A percentile compares a stretch with the other conserved stretches of the same genome.
phyloP scores from a whole-genome alignment of 1,140 invertebrate species.

The Drosophila triauraria region DNA sequence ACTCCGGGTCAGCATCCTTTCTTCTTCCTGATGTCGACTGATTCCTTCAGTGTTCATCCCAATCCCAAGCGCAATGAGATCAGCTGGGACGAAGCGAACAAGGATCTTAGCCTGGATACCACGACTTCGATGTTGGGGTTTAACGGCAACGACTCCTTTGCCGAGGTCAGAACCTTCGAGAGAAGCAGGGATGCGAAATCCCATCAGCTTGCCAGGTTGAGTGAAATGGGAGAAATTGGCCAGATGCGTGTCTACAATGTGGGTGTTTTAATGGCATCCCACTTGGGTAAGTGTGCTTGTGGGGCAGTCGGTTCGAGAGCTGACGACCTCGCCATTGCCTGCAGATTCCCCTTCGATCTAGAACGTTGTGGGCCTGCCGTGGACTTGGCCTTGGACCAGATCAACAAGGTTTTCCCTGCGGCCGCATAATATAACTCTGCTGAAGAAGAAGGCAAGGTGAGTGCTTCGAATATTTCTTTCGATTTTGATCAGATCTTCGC shows the following conservation, averaged over 20 bases:
- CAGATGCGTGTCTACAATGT: slow-evolving; percentile 88
- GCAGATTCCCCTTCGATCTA: slow-evolving; percentile 92
- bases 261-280: slow-evolving; percentile 93
- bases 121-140: slow-evolving; percentile 25
- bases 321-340: not conserved
- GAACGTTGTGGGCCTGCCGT: slow-evolving; percentile 94
- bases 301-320: not conserved
- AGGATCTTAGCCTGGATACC: slow-evolving; percentile 39
- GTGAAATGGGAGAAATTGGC: slow-evolving; percentile 52
- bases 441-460: slow-evolving; percentile 92
- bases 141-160: slow-evolving; percentile 41
- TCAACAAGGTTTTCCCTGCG: slow-evolving; percentile 91
- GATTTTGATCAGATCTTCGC: no score
- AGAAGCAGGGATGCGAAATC: slow-evolving; percentile 49
- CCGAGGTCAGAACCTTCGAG: slow-evolving; percentile 48
- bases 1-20: slow-evolving; percentile 13
- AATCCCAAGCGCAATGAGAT: slow-evolving; percentile 51
- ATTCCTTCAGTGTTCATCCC: slow-evolving; percentile 28
- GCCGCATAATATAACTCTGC: slow-evolving; percentile 89
- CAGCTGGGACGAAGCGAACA: slow-evolving; percentile 50
- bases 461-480: slow-evolving; percentile 17
- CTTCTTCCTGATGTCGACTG: slow-evolving; percentile 10
- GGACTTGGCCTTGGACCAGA: slow-evolving; percentile 92
- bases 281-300: slow-evolving; percentile 85
- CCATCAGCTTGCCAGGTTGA: slow-evolving; percentile 22